A percentile compares a stretch with the other conserved stretches of the same genome.
Evolutionary conservation across 37 sponge, comb jelly and placozoan genomes (phyloP).

Genomic region (Cladorhizidae sp.): DNA sequence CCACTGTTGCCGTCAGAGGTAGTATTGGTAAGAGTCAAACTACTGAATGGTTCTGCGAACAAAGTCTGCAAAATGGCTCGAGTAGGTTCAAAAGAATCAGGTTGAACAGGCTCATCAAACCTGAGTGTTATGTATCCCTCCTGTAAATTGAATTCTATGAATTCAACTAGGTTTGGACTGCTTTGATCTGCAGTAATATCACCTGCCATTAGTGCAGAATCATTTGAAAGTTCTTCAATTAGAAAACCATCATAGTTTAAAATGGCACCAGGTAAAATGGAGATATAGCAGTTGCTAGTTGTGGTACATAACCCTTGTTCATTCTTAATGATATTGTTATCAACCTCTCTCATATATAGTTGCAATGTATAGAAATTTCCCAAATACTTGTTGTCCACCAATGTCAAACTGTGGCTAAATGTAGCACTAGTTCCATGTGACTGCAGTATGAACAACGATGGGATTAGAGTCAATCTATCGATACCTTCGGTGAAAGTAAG

Average conservation of each 20-base stretch:
- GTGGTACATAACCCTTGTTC: conserved; percentile 53
- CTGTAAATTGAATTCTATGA: conserved; percentile 64
- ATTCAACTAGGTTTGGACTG: conserved; percentile 50
- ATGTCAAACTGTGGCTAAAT: conserved; percentile 11
- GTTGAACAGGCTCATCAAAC: conserved; percentile 80
- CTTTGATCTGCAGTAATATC: conserved; percentile 44
- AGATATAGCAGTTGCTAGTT: conserved; percentile 56
- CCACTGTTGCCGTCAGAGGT: conserved; percentile 23
- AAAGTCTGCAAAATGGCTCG: conserved; percentile 67
- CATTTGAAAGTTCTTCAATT: conserved; percentile 32
- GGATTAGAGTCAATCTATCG: background rate
- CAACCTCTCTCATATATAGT: background rate
- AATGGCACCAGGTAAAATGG: conserved; percentile 36
- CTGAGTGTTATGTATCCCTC: conserved; percentile 57
- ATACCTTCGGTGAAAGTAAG: conserved; percentile 74
- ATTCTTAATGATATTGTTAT: conserved; percentile 11
- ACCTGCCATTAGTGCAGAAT: conserved; percentile 52
- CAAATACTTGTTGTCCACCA: background rate
- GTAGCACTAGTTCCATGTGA: conserved; percentile 18
- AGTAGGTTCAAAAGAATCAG: conserved; percentile 50
- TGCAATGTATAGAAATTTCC: background rate
- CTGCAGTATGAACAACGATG: conserved; percentile 32
- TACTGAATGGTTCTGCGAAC: conserved; percentile 34
- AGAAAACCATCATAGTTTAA: conserved; percentile 27
- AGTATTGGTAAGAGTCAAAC: conserved; percentile 39